Percentiles rank a stretch among this genome's conserved stretches.
Evolutionary conservation across 64 coral and sea anemone species (phyloP).

Genomic region (Orbicella faveolata): DNA sequence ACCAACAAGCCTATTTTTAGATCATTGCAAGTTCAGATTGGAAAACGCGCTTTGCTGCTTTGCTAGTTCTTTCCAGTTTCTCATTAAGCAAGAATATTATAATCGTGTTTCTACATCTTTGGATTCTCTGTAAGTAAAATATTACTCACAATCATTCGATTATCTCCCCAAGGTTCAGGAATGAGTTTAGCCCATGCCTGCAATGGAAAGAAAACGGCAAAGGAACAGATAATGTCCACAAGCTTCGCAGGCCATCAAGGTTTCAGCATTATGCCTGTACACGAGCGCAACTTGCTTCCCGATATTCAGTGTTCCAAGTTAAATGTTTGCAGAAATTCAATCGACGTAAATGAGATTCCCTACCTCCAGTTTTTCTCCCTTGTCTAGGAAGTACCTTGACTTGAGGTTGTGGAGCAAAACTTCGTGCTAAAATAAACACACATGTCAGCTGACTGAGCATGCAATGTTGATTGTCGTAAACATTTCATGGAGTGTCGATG

Average conservation of each 20-base stretch:
- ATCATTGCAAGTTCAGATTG: too few species aligned
- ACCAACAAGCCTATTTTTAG: too few species aligned
- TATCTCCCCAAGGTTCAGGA: slow-evolving; percentile 81
- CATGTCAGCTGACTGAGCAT: not conserved
- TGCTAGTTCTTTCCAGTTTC: too few species aligned
- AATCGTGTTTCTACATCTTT: not conserved
- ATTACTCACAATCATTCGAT: slow-evolving; percentile 76
- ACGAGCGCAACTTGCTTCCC: too few species aligned
- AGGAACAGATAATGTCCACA: not conserved
- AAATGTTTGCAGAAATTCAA: not conserved
- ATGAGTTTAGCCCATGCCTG: slow-evolving; percentile 74
- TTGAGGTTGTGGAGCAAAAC: slow-evolving; percentile 53
- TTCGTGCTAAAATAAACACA: slow-evolving; percentile 59
- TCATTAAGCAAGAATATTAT: too few species aligned
- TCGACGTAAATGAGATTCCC: not conserved
- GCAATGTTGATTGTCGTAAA: too few species aligned
- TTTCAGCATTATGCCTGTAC: too few species aligned
- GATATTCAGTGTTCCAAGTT: too few species aligned
- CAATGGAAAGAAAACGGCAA: not conserved
- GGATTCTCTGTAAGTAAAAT: slow-evolving; percentile 41
- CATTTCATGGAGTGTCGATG: not conserved
- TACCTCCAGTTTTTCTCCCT: slow-evolving; percentile 67
- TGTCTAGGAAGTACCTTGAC: slow-evolving; percentile 62
- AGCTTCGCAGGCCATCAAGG: too few species aligned
- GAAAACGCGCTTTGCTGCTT: too few species aligned